Evolutionary conservation across 2,113 vertebrate species (phyloP).

Genomic region (Fulica atra): DNA sequence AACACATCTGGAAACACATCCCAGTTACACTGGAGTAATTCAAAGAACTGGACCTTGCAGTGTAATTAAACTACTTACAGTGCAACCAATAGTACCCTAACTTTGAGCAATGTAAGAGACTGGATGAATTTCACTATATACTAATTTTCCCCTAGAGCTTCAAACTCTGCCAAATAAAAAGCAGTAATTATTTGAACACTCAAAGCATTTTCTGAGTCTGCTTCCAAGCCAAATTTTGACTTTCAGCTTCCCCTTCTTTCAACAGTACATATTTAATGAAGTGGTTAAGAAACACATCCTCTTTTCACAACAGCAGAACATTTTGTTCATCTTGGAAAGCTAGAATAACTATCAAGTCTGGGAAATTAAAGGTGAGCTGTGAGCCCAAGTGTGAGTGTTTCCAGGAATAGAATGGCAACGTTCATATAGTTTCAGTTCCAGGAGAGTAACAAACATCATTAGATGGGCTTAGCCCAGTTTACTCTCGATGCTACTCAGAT

Average conservation of each 20-base stretch:
- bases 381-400: neutral
- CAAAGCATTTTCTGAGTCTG: neutral
- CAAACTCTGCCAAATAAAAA: constrained; percentile 10
- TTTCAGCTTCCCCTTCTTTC: constrained; percentile 24
- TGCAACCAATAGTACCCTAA: neutral
- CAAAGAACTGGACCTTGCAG: neutral
- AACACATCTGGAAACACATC: neutral
- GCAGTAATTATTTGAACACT: constrained; percentile 5
- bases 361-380: constrained; percentile 4
- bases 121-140: neutral
- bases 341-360: neutral
- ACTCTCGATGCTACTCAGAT: neutral
- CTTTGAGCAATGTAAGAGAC: neutral
- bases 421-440: neutral
- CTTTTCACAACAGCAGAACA: constrained; percentile 16
- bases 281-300: constrained; percentile 36
- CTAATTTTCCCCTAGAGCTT: neutral
- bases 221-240: neutral
- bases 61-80: neutral
- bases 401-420: neutral
- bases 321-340: neutral
- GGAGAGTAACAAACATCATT: neutral
- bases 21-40: neutral
- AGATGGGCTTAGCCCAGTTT: neutral
- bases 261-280: constrained; percentile 28